These are phyloP conservation scores for Melanaphis sacchari DNA, from an alignment of 1,140 invertebrate species.

Conservation along the genomic window DNA sequence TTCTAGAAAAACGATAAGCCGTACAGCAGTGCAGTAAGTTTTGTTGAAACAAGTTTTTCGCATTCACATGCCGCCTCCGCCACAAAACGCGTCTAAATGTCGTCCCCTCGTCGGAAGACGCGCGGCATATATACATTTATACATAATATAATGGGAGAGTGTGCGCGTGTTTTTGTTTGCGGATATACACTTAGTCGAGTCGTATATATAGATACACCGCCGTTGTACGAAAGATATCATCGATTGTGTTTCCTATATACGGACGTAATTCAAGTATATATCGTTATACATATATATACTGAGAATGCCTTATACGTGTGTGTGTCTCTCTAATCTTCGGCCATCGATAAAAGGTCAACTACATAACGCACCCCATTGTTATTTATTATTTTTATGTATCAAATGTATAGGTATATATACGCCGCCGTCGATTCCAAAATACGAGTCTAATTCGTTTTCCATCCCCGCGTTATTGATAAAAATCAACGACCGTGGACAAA, in stretches of 20 bases:
- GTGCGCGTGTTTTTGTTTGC: background rate
- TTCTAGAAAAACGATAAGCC: background rate
- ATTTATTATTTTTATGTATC: constrained; percentile 8
- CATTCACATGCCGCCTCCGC: background rate
- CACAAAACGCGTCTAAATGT: background rate
- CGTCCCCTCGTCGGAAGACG: background rate
- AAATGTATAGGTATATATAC: background rate
- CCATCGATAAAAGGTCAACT: constrained; percentile 42
- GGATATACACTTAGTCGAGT: background rate
- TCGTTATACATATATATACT: background rate
- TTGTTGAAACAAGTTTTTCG: background rate
- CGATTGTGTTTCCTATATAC: background rate
- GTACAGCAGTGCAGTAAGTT: background rate
- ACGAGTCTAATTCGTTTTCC: constrained; percentile 42
- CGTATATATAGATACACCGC: background rate
- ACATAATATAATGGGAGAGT: background rate
- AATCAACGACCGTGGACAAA: constrained; percentile 39
- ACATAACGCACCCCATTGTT: constrained; percentile 29
- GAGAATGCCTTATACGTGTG: background rate
- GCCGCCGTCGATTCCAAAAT: constrained; percentile 7
- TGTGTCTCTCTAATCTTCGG: constrained; percentile 13
- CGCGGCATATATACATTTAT: background rate
- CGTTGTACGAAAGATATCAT: background rate
- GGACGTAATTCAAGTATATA: constrained; percentile 21
- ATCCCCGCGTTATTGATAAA: constrained; percentile 7